These are phyloP conservation scores for Scleropages formosus DNA, from an alignment of 2,797 vertebrate species.

Conservation along the genomic window DNA sequence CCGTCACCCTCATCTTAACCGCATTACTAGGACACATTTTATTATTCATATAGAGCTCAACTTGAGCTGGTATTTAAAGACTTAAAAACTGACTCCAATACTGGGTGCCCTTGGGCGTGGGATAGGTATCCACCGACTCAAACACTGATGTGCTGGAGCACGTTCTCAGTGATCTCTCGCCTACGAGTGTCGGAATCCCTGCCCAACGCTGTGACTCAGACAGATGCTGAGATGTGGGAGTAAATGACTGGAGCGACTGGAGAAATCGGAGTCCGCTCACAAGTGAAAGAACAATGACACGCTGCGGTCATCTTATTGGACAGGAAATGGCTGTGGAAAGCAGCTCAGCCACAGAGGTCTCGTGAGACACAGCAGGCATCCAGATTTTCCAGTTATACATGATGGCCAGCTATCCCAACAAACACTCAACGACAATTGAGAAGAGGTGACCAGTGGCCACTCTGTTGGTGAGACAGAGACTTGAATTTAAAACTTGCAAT, in stretches of 20 bases:
- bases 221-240: neutral
- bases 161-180: too few species aligned
- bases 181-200: slow-evolving; percentile 33
- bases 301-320: slow-evolving; percentile 34
- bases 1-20: too few species aligned
- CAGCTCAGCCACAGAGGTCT: slow-evolving; percentile 30
- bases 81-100: too few species aligned
- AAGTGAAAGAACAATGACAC: slow-evolving; percentile 37
- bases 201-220: neutral
- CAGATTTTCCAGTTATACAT: slow-evolving; percentile 19
- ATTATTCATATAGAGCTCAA: too few species aligned
- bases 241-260: slow-evolving; percentile 34
- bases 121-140: too few species aligned
- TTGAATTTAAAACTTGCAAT: too few species aligned
- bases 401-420: slow-evolving; percentile 10
- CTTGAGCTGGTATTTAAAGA: too few species aligned
- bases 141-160: too few species aligned
- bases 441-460: neutral
- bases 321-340: slow-evolving; percentile 45
- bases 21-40: too few species aligned
- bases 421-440: neutral
- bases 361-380: slow-evolving; percentile 32
- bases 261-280: slow-evolving; percentile 7
- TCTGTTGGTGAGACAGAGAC: neutral
- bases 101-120: too few species aligned